Conservation (phyloP, 2,113 vertebrate genomes). For the Pituophis catenifer region DNA sequence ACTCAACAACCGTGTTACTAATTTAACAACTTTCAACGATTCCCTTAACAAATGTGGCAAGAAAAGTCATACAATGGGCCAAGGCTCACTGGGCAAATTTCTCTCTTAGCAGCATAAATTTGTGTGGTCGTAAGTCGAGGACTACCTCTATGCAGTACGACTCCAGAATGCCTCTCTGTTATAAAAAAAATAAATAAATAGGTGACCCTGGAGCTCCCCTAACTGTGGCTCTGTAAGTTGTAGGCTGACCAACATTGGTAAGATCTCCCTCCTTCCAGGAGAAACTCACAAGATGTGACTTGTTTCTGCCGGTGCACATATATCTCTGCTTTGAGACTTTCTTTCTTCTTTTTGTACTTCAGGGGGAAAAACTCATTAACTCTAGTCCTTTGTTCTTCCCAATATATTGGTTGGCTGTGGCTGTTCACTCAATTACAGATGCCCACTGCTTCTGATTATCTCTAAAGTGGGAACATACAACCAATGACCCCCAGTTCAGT, state of each 20-base stretch:
- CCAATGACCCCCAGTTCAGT: too few species aligned
- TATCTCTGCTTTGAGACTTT: neutral
- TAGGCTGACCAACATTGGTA: neutral
- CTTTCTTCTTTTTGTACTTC: neutral
- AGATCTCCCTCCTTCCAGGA: neutral
- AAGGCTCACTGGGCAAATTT: too few species aligned
- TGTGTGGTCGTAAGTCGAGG: too few species aligned
- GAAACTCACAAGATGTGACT: neutral
- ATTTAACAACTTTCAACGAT: too few species aligned
- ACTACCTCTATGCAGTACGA: neutral
- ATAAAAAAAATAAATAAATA: too few species aligned
- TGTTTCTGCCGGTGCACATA: neutral
- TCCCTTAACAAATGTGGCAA: too few species aligned
- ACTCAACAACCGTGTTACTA: too few species aligned
- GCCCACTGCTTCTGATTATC: neutral
- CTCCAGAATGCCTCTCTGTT: neutral
- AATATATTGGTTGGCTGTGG: too few species aligned
- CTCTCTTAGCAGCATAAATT: too few species aligned
- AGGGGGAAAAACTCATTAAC: neutral
- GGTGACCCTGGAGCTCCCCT: neutral
- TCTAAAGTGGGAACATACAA: neutral
- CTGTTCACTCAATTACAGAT: neutral
- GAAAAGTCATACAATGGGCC: too few species aligned
- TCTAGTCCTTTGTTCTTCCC: neutral
- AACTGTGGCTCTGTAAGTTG: neutral